Evolutionary conservation across 2,888 invertebrate genomes (phyloP).

Genomic region (Drosophila glabriapex): DNA sequence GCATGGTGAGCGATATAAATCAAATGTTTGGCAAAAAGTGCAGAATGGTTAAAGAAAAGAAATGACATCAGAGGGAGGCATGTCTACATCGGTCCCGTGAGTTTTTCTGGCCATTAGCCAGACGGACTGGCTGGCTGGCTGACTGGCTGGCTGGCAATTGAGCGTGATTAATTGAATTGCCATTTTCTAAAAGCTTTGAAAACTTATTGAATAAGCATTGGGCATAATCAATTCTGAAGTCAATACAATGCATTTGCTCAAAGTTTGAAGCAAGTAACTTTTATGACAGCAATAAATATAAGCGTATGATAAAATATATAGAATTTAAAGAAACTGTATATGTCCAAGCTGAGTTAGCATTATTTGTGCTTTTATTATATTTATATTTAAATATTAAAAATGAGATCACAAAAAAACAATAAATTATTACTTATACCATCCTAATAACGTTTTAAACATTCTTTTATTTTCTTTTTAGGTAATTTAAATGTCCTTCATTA

Average conservation of each 20-base stretch:
- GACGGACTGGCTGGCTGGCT: not conserved
- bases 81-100: not conserved
- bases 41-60: constrained; percentile 58
- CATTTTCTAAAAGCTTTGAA: constrained; percentile 11
- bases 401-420: not conserved
- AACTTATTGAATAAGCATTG: constrained; percentile 6
- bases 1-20: constrained; percentile 59
- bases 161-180: constrained; percentile 2
- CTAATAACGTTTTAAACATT: not conserved
- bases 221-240: constrained; percentile 3
- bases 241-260: constrained; percentile 4
- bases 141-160: not conserved
- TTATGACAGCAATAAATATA: not conserved
- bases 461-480: constrained; percentile 22
- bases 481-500: constrained; percentile 22
- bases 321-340: not conserved
- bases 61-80: constrained; percentile 45
- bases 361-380: not conserved
- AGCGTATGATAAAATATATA: not conserved
- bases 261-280: constrained; percentile 1
- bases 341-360: not conserved
- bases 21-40: constrained; percentile 73
- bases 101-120: constrained; percentile 14
- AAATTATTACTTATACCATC: not conserved
- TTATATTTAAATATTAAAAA: not conserved